These are phyloP conservation scores for Tachuris rubrigastra DNA, from an alignment of 2,113 vertebrate species.

Conservation along the genomic window DNA sequence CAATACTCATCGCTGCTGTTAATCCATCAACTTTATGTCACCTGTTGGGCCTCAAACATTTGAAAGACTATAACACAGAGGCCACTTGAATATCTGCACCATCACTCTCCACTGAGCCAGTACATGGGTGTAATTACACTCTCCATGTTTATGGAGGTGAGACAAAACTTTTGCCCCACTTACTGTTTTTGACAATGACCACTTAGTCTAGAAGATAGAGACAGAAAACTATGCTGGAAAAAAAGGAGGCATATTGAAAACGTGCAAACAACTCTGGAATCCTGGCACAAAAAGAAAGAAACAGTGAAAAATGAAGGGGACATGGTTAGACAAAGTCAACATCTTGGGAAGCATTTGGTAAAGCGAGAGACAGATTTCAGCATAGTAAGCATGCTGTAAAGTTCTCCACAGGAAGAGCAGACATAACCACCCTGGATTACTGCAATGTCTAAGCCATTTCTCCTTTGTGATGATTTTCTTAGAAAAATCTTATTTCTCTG, in stretches of 20 bases:
- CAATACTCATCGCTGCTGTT: neutral
- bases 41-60: neutral
- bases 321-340: constrained; percentile 29
- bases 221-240: neutral
- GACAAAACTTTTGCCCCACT: neutral
- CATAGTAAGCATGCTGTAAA: constrained; percentile 48
- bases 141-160: neutral
- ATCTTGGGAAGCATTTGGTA: constrained; percentile 64
- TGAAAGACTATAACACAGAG: neutral
- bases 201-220: neutral
- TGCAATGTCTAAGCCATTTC: neutral
- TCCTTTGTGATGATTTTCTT: constrained; percentile 15
- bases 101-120: neutral
- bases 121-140: neutral
- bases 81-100: neutral
- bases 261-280: neutral
- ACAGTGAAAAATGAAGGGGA: constrained; percentile 26
- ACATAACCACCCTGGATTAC: neutral
- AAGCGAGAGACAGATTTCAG: constrained; percentile 57
- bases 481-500: neutral
- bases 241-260: neutral
- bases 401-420: constrained; percentile 44
- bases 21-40: neutral
- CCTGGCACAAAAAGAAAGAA: constrained; percentile 16
- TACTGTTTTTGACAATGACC: neutral